A percentile compares a stretch with the other conserved stretches of the same genome.
Evolutionary conservation across 2,888 invertebrate species (phyloP).

Genomic region (Apamea monoglypha): DNA sequence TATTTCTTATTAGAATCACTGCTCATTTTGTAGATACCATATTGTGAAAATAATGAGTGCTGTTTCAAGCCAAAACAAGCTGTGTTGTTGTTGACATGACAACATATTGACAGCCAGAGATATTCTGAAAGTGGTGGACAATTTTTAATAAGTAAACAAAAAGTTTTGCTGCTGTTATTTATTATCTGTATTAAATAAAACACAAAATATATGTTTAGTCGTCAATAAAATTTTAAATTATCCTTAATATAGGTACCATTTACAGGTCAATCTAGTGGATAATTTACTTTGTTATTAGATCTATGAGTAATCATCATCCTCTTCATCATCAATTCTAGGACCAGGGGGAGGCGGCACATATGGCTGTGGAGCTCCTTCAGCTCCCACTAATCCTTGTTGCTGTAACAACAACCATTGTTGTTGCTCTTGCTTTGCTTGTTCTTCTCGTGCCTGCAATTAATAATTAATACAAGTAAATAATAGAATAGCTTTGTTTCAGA

Average conservation of each 20-base stretch:
- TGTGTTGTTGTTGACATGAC: constrained; percentile 48
- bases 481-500: not conserved
- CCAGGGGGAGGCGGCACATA: constrained; percentile 84
- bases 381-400: constrained; percentile 83
- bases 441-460: constrained; percentile 93
- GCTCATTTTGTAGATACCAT: constrained; percentile 79
- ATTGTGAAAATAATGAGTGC: constrained; percentile 52
- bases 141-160: constrained; percentile 22
- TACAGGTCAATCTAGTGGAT: constrained; percentile 15
- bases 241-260: constrained; percentile 17
- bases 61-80: constrained; percentile 51
- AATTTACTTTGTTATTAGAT: constrained; percentile 20
- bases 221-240: constrained; percentile 16
- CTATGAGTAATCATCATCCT: constrained; percentile 89
- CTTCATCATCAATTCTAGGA: constrained; percentile 84
- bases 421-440: constrained; percentile 97
- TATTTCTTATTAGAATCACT: constrained; percentile 76
- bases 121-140: not conserved
- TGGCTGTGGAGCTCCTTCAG: constrained; percentile 82
- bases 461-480: constrained; percentile 6
- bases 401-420: constrained; percentile 98
- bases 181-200: constrained; percentile 32
- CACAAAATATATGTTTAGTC: constrained; percentile 18
- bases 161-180: constrained; percentile 33
- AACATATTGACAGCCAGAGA: constrained; percentile 48